Conservation (phyloP, 2,113 vertebrate species). For the Pelecanus crispus region DNA sequence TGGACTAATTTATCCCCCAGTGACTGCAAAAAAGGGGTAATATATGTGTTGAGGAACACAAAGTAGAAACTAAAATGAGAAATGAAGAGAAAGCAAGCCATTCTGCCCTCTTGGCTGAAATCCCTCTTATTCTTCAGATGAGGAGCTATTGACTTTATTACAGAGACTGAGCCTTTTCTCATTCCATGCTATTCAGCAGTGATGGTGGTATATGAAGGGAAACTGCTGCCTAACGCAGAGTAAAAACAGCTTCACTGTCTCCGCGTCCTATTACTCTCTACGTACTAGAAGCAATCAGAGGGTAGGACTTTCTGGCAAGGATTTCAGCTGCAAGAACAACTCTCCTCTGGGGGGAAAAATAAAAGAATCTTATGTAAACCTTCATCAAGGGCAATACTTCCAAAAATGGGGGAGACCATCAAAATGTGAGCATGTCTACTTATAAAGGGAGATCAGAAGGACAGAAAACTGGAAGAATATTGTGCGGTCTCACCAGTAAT, state of each 20-base stretch:
- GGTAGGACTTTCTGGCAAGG: neutral
- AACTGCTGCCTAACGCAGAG: neutral
- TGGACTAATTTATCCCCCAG: slow-evolving; percentile 30
- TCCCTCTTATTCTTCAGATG: neutral
- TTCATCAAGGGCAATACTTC: neutral
- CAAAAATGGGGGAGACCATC: neutral
- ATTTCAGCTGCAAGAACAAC: neutral
- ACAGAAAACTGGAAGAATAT: neutral
- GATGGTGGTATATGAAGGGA: neutral
- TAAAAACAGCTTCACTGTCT: neutral
- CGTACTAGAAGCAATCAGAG: neutral
- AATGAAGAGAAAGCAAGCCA: neutral
- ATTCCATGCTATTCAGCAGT: neutral
- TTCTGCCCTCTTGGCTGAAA: neutral
- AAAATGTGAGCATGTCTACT: neutral
- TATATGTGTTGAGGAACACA: neutral
- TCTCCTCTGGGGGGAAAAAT: neutral
- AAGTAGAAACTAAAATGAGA: neutral
- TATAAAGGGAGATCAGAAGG: neutral
- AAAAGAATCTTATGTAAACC: neutral
- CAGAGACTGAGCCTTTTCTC: neutral
- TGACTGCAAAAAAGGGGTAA: neutral
- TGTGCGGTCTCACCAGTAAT: neutral
- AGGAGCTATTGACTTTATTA: neutral
- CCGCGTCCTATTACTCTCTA: neutral